Conservation (phyloP, 2,797 vertebrate genomes). For the Caiman crocodilus region DNA sequence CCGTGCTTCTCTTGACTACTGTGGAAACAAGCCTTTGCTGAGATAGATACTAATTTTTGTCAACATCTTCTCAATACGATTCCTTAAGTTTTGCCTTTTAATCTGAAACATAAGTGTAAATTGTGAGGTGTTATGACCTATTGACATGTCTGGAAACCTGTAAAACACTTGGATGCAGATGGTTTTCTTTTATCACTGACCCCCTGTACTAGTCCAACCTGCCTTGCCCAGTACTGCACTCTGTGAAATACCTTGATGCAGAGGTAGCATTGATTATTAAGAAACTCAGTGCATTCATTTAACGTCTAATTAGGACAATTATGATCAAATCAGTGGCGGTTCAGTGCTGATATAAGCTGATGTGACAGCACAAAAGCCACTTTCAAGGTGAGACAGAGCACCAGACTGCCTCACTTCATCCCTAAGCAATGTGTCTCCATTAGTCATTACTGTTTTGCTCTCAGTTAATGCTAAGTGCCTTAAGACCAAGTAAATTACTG, state of each 20-base stretch:
- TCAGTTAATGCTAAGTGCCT: neutral
- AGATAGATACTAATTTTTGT: slow-evolving; percentile 69
- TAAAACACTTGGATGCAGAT: slow-evolving; percentile 3
- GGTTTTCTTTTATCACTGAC: slow-evolving; percentile 48
- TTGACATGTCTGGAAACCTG: slow-evolving; percentile 6
- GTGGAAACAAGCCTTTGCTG: slow-evolving; percentile 60
- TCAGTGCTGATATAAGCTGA: slow-evolving; percentile 67
- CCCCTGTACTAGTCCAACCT: slow-evolving; percentile 17
- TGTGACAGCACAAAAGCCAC: slow-evolving; percentile 62
- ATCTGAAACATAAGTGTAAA: slow-evolving; percentile 56
- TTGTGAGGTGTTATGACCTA: neutral
- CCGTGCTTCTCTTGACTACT: neutral
- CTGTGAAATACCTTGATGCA: neutral
- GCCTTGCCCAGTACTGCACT: neutral
- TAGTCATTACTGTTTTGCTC: slow-evolving; percentile 24
- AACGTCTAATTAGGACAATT: slow-evolving; percentile 68
- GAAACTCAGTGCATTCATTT: slow-evolving; percentile 68
- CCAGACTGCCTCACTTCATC: neutral
- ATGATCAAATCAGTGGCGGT: slow-evolving; percentile 70
- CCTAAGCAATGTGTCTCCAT: neutral
- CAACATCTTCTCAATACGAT: slow-evolving; percentile 59
- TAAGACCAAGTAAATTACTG: neutral
- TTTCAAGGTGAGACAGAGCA: slow-evolving; percentile 65
- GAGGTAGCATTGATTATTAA: slow-evolving; percentile 40
- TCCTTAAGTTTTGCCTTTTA: slow-evolving; percentile 43